Percentiles rank a stretch among this genome's conserved stretches.
Evolutionary conservation across 2,888 invertebrate species (phyloP).

Genomic region (Abrostola tripartita): DNA sequence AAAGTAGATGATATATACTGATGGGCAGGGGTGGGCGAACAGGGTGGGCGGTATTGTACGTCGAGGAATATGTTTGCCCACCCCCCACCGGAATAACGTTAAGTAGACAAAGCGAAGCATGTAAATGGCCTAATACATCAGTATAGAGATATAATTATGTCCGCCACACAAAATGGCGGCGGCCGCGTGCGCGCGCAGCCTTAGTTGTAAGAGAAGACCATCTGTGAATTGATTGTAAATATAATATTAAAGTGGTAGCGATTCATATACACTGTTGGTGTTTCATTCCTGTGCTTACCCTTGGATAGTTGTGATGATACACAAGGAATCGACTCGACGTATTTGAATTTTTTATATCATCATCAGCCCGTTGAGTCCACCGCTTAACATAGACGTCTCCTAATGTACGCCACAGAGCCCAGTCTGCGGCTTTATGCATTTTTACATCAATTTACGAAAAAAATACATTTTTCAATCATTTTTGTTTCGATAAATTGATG

Average conservation of each 20-base stretch:
- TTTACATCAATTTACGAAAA: too few species aligned
- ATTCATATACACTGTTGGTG: slow-evolving; percentile 59
- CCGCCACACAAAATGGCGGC: too few species aligned
- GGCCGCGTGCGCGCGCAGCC: background rate
- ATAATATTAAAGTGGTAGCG: slow-evolving; percentile 57
- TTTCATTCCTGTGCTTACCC: slow-evolving; percentile 45
- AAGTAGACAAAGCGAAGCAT: slow-evolving; percentile 1
- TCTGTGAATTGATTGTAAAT: slow-evolving; percentile 56
- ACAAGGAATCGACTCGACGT: too few species aligned
- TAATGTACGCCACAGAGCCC: too few species aligned
- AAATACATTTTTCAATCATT: too few species aligned
- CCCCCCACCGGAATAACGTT: background rate
- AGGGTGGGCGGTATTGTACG: too few species aligned
- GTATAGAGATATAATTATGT: slow-evolving; percentile 3
- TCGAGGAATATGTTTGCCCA: background rate
- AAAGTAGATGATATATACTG: background rate
- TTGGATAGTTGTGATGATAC: background rate
- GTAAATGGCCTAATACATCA: slow-evolving; percentile 2
- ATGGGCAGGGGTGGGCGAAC: background rate
- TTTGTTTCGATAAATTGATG: too few species aligned
- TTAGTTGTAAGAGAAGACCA: slow-evolving; percentile 43
- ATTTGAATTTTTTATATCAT: too few species aligned
- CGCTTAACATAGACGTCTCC: too few species aligned
- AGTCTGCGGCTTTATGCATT: too few species aligned
- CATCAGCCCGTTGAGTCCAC: too few species aligned